Conservation (phyloP, 1,140 invertebrate genomes). For the Mya arenaria region DNA sequence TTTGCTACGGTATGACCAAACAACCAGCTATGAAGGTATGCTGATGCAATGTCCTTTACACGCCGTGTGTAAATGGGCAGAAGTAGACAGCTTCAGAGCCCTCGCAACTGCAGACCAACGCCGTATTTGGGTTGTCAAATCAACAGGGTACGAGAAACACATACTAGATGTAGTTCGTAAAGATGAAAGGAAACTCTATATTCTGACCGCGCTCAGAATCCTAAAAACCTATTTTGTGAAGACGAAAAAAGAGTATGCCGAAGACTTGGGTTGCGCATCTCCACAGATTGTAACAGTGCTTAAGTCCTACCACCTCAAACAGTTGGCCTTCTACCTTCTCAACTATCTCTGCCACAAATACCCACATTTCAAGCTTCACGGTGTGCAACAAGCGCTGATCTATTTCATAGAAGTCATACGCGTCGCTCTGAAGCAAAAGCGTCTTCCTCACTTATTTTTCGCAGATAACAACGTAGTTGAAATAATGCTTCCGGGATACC, state of each 20-base stretch:
- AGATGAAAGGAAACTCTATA: constrained; percentile 10
- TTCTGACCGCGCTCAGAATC: constrained; percentile 35
- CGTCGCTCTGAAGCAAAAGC: not conserved
- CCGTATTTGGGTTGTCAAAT: constrained; percentile 8
- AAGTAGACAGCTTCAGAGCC: not conserved
- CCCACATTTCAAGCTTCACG: not conserved
- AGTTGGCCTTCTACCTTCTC: constrained; percentile 36
- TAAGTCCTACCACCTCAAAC: constrained; percentile 28
- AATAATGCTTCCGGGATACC: not conserved
- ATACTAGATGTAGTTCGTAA: constrained; percentile 22
- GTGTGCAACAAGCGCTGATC: not conserved
- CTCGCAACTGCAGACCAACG: not conserved
- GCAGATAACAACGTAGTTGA: not conserved
- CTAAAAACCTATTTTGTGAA: constrained; percentile 35
- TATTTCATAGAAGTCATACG: not conserved
- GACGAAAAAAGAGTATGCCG: not conserved
- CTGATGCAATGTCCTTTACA: constrained; percentile 3
- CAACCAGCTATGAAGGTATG: not conserved
- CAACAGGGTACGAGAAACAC: constrained; percentile 49
- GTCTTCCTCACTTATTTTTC: not conserved
- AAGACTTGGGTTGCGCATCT: not conserved
- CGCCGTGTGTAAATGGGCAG: constrained; percentile 25
- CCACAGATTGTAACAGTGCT: constrained; percentile 32
- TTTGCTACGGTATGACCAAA: not conserved
- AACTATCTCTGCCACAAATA: not conserved